Conservation (phyloP, 37 sponge, comb jelly and placozoan genomes). For the Axinella damicornis region DNA sequence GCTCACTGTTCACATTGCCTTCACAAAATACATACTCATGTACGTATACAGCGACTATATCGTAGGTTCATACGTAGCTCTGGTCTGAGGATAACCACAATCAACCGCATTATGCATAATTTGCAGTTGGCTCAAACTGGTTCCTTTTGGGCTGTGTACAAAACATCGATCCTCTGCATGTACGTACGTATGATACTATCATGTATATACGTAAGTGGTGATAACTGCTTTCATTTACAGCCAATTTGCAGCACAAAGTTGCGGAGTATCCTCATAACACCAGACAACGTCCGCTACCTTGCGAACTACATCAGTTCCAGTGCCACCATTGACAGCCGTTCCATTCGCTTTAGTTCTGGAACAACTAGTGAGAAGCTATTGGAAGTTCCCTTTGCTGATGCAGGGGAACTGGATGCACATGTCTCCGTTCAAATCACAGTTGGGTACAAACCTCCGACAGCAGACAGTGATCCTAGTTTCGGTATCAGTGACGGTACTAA, state of each 20-base stretch:
- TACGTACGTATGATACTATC: no score
- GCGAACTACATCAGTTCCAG: constrained; percentile 13
- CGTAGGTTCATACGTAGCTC: no score
- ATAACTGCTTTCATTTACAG: neutral
- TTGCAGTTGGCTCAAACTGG: no score
- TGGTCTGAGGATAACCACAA: no score
- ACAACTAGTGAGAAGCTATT: neutral
- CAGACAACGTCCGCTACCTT: neutral
- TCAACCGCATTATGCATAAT: no score
- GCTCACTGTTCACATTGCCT: no score
- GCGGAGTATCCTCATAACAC: neutral
- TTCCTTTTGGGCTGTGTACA: no score
- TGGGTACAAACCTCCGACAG: neutral
- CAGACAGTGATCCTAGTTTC: constrained; percentile 1
- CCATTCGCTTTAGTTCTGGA: constrained; percentile 6
- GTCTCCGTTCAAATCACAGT: neutral
- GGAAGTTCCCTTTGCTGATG: neutral
- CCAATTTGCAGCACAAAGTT: neutral
- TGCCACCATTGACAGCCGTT: constrained; percentile 1
- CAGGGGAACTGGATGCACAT: constrained; percentile 26
- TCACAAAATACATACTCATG: no score
- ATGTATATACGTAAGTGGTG: neutral
- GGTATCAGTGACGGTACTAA: constrained; percentile 19
- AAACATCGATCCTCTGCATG: no score
- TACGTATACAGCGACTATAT: no score